These are phyloP conservation scores for Cryptus viduatorius DNA, from an alignment of 2,888 invertebrate genomes.

Conservation along the genomic window DNA sequence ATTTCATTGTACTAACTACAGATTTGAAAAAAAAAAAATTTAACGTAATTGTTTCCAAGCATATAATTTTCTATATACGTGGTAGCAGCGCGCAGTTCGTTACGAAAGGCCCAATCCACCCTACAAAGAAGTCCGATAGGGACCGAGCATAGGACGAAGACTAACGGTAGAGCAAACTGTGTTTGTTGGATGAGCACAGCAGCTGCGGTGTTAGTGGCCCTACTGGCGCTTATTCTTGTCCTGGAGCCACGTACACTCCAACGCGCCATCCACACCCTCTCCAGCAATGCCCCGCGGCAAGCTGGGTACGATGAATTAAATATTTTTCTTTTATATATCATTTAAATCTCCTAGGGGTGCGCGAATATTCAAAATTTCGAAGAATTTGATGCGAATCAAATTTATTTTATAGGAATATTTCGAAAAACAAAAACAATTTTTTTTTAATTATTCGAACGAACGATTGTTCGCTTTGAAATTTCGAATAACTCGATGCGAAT, in stretches of 20 bases:
- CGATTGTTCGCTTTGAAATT: too few species aligned
- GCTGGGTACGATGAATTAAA: conserved; percentile 82
- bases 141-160: conserved; percentile 80
- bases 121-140: conserved; percentile 79
- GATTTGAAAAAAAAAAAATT: conserved; percentile 14
- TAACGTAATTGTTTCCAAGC: conserved; percentile 74
- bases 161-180: conserved; percentile 77
- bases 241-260: conserved; percentile 82
- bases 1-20: conserved; percentile 67
- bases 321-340: conserved; percentile 72
- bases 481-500: too few species aligned
- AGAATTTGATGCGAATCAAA: too few species aligned
- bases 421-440: too few species aligned
- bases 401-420: too few species aligned
- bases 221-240: conserved; percentile 82
- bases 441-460: too few species aligned
- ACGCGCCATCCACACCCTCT: conserved; percentile 80
- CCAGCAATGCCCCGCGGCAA: conserved; percentile 83
- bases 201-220: conserved; percentile 80
- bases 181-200: conserved; percentile 81
- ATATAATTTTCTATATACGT: conserved; percentile 79
- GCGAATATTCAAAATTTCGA: too few species aligned
- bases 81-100: conserved; percentile 78
- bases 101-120: conserved; percentile 79
- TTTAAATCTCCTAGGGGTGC: conserved; percentile 30